These are phyloP conservation scores for Crepidodera aurea DNA, from an alignment of 2,888 invertebrate species.

Conservation along the genomic window DNA sequence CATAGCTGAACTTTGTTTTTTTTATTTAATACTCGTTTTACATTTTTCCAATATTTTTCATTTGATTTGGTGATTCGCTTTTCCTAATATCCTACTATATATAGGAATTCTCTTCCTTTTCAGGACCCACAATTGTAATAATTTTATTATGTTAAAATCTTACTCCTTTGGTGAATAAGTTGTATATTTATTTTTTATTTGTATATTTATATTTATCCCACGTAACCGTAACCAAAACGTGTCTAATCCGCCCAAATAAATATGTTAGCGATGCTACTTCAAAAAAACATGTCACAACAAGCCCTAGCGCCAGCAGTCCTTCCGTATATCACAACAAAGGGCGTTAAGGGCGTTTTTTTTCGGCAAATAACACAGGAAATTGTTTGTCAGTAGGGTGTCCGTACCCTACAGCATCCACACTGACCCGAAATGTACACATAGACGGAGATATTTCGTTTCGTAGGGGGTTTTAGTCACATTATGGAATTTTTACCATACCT, in stretches of 20 bases:
- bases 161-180: too few relatives aligned
- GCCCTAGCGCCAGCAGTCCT: conserved; percentile 1
- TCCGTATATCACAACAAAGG: conserved; percentile 6
- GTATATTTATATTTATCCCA: conserved; percentile 6
- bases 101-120: too few relatives aligned
- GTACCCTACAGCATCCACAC: background rate
- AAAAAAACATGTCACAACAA: conserved; percentile 9
- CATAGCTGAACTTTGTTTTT: too few relatives aligned
- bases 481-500: too few relatives aligned
- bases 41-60: too few relatives aligned
- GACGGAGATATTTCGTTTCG: background rate
- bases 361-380: conserved; percentile 9
- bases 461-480: background rate
- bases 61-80: too few relatives aligned
- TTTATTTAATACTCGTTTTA: too few relatives aligned
- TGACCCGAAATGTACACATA: background rate
- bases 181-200: background rate
- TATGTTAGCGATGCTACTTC: conserved; percentile 4
- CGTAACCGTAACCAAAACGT: background rate
- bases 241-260: background rate
- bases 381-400: background rate
- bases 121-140: too few relatives aligned
- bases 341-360: conserved; percentile 1
- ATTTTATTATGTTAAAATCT: too few relatives aligned
- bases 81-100: too few relatives aligned